Base-by-base conservation (phyloP, 2,797 vertebrate species). In the Percopsis omiscomaycus region DNA sequence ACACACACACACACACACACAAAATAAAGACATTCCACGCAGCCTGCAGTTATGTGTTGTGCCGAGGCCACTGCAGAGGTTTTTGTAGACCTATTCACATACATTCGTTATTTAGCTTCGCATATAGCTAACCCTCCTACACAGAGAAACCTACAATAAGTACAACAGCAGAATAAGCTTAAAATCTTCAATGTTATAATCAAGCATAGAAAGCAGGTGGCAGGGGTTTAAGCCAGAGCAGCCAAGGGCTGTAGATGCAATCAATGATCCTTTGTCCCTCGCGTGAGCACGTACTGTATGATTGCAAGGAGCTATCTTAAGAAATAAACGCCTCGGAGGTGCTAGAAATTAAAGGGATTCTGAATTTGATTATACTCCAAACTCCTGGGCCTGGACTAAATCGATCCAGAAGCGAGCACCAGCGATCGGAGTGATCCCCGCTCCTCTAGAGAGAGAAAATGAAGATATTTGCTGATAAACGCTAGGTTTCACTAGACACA, bases 401-500 rank as follows among this genome's bases (percentile, higher is more conserved):
- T 32, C 54, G 30, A 5, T 15, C 27, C 51, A 61, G 52, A 32
- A 15, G n/a, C 15, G 51, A 11, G 58, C 46, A 55, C 44, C 62
- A 49, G 61, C 48, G 59, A 53, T 22, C 51, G 3, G 61, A 55
- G 52, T 55, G 45, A 64, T 65, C 61, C 61, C 58, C 22, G 29
- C 42, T 55, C 55, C 37, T 29, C 45, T 57, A 60, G 1, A 15
- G 69, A 61, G 54, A 64, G 49, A 55, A 56, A 54, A 71, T 67
- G 42, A 81, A 60, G 58, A 70, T 73, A 69, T 81, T 75, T 73
- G 66, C 56, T 64, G 68, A 65, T 81, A 61, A 81, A 79, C 74
- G 72, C 68, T 22, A 22, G 22, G 22, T 22, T 22, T 22, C 22
- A 22, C 22, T 22, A 22, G 46, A 42, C 54, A 14, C 10, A 48